phyloP scores from a whole-genome alignment of 2,797 vertebrate genomes.

The Prionace glauca region DNA sequence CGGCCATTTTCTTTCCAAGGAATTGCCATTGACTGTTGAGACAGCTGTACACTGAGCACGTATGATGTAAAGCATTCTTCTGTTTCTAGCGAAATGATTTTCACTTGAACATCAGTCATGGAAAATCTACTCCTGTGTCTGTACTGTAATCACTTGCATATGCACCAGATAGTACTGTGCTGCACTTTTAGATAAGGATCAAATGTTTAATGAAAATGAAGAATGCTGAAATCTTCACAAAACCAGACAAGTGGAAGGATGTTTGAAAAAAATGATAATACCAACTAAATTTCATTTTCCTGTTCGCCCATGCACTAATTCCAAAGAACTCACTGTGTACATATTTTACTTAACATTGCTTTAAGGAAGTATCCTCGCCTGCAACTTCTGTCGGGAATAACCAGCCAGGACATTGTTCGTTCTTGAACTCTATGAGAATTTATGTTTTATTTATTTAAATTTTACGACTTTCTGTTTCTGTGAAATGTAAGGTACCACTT shows the following conservation, averaged over 20 bases:
- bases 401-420: not conserved
- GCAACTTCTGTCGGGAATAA: constrained; percentile 12
- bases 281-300: not conserved
- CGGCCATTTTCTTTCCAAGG: not conserved
- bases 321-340: not conserved
- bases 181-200: not conserved
- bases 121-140: not conserved
- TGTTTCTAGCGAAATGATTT: not conserved
- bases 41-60: not conserved
- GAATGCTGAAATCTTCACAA: not conserved
- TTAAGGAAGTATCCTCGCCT: not conserved
- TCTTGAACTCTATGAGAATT: constrained; percentile 6
- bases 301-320: not conserved
- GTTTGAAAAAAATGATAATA: not conserved
- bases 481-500: constrained; percentile 35
- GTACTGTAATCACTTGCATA: constrained; percentile 24
- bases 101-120: constrained; percentile 13
- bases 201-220: constrained; percentile 14
- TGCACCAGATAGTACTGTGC: not conserved
- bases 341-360: not conserved
- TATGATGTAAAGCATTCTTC: not conserved
- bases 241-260: not conserved
- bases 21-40: not conserved
- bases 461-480: constrained; percentile 29
- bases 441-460: constrained; percentile 38